Evolutionary conservation across 2,113 vertebrate genomes (phyloP).

Genomic region (Oncorhynchus tshawytscha): DNA sequence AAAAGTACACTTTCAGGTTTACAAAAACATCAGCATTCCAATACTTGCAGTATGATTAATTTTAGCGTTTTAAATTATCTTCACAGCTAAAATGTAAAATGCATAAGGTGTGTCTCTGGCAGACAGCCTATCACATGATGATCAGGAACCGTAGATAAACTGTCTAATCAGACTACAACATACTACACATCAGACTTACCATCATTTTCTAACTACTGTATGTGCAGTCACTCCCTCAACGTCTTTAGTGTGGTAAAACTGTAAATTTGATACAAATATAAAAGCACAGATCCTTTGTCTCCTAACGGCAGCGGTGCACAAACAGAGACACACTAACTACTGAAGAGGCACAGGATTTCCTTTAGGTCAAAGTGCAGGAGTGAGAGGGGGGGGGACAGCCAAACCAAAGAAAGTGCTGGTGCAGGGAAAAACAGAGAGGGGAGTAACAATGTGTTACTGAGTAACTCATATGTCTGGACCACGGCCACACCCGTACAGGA

Average conservation of each 20-base stretch:
- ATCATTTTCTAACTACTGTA: constrained; percentile 52
- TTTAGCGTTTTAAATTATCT: not conserved
- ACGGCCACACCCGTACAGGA: constrained; percentile 55
- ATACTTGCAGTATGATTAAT: not conserved
- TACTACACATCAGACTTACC: constrained; percentile 53
- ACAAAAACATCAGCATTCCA: not conserved
- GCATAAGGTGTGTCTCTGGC: not conserved
- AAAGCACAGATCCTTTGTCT: constrained; percentile 28
- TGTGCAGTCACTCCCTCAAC: not conserved
- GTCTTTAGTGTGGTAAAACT: constrained; percentile 8
- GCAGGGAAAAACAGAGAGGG: constrained; percentile 40
- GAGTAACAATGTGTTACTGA: constrained; percentile 57
- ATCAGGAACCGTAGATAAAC: constrained; percentile 12
- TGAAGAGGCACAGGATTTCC: constrained; percentile 68
- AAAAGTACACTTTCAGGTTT: not conserved
- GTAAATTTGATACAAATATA: constrained; percentile 7
- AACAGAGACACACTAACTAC: constrained; percentile 35
- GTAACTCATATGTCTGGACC: constrained; percentile 44
- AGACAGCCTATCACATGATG: constrained; percentile 57
- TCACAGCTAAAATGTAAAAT: not conserved
- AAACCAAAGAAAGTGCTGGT: constrained; percentile 62
- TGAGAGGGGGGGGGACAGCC: constrained; percentile 37
- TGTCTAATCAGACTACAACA: constrained; percentile 6
- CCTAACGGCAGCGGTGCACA: not conserved
- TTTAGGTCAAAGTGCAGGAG: constrained; percentile 66